Conservation (phyloP, 2,797 vertebrate species). For the Enteromius fasciolatus region DNA sequence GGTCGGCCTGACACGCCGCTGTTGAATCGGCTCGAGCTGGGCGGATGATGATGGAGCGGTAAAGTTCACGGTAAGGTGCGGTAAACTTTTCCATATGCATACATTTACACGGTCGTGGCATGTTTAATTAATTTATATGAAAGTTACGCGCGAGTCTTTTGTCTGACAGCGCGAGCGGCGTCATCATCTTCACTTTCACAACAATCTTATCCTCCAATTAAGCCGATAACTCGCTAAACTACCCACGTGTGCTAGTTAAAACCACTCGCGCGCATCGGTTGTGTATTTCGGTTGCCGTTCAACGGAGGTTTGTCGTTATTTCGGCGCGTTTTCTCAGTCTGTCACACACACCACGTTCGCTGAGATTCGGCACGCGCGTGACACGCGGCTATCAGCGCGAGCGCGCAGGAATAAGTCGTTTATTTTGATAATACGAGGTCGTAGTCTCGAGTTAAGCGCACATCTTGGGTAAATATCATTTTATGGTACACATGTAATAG, state of each 20-base stretch:
- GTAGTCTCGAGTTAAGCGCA: background rate
- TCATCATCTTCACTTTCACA: slow-evolving; percentile 9
- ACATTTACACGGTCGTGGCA: background rate
- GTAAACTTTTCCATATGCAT: background rate
- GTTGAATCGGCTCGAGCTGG: slow-evolving; percentile 16
- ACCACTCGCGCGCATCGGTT: too few relatives aligned
- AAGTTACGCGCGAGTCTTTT: slow-evolving; percentile 33
- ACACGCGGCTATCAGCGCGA: slow-evolving; percentile 39
- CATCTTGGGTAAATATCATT: background rate
- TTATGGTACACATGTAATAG: rapidly evolving
- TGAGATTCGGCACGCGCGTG: slow-evolving; percentile 35
- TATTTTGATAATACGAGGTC: background rate
- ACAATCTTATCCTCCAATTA: background rate
- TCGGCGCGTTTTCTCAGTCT: background rate
- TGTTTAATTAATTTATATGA: background rate
- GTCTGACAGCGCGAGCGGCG: background rate
- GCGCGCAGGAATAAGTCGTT: background rate
- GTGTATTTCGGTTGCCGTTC: background rate
- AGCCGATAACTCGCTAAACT: background rate
- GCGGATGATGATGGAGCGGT: slow-evolving; percentile 48
- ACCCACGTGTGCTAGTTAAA: background rate
- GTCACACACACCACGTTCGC: slow-evolving; percentile 51
- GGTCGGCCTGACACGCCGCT: slow-evolving; percentile 71
- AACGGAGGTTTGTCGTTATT: background rate
- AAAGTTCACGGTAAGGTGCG: slow-evolving; percentile 50